These are phyloP conservation scores for Columbina picui DNA, from an alignment of 2,113 vertebrate species.

Conservation along the genomic window DNA sequence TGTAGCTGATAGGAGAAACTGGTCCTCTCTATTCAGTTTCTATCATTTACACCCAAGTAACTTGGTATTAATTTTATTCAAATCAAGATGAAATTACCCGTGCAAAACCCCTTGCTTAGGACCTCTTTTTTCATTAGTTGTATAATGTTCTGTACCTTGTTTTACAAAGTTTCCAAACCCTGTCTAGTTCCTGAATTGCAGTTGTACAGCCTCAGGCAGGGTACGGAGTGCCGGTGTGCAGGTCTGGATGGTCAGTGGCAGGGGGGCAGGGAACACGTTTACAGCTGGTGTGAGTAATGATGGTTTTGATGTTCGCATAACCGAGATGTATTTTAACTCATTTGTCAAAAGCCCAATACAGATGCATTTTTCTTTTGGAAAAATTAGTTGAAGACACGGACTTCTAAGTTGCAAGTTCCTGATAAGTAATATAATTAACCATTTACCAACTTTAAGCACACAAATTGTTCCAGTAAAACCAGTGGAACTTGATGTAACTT, in stretches of 20 bases:
- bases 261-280: not conserved
- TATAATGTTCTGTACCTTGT: not conserved
- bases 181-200: not conserved
- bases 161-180: slow-evolving; percentile 26
- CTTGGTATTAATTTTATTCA: not conserved
- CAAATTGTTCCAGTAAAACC: not conserved
- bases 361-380: not conserved
- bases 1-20: not conserved
- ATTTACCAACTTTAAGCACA: not conserved
- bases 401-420: not conserved
- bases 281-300: not conserved
- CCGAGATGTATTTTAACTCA: rapidly evolving
- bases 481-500: not conserved
- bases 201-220: not conserved
- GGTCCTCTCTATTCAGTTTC: not conserved
- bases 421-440: not conserved
- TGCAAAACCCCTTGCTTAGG: not conserved
- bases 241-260: not conserved
- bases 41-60: not conserved
- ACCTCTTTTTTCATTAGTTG: not conserved
- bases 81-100: not conserved
- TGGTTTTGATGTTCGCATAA: not conserved
- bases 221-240: not conserved
- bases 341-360: not conserved
- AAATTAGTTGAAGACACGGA: not conserved